Conservation (phyloP, 2,113 vertebrate genomes). For the Oreochromis spilurus region DNA sequence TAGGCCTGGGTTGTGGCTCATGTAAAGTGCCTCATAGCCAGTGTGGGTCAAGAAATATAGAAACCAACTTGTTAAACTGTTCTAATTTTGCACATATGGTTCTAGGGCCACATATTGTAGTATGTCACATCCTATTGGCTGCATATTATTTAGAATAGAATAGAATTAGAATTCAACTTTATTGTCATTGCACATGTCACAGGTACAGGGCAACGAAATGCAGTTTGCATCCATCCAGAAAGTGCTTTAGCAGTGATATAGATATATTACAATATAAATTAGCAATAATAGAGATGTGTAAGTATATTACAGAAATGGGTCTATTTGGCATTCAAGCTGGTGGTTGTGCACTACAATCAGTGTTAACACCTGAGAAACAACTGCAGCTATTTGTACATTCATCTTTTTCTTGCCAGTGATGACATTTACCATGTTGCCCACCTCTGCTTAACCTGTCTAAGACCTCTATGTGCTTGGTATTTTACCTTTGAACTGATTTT, state of each 20-base stretch:
- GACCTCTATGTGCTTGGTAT: not conserved
- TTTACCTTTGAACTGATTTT: not conserved
- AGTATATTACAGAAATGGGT: too few relatives aligned
- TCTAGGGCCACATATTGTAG: not conserved
- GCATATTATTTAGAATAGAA: too few relatives aligned
- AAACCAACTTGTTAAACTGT: not conserved
- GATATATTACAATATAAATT: too few relatives aligned
- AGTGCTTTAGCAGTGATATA: too few relatives aligned
- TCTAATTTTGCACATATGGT: not conserved
- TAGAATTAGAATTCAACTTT: too few relatives aligned
- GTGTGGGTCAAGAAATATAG: not conserved
- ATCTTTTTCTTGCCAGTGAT: not conserved
- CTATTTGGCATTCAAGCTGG: not conserved
- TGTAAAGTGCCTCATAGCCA: not conserved
- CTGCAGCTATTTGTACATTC: not conserved
- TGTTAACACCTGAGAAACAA: not conserved
- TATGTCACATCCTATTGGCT: not conserved
- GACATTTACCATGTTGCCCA: not conserved
- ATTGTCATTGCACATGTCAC: too few relatives aligned
- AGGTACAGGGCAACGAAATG: too few relatives aligned
- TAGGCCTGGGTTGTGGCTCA: not conserved
- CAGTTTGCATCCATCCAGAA: too few relatives aligned
- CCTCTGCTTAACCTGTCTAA: not conserved
- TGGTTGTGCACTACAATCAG: not conserved
- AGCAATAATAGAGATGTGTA: too few relatives aligned